Conservation (phyloP, 2,113 vertebrate genomes). For the Callopanchax toddi region DNA sequence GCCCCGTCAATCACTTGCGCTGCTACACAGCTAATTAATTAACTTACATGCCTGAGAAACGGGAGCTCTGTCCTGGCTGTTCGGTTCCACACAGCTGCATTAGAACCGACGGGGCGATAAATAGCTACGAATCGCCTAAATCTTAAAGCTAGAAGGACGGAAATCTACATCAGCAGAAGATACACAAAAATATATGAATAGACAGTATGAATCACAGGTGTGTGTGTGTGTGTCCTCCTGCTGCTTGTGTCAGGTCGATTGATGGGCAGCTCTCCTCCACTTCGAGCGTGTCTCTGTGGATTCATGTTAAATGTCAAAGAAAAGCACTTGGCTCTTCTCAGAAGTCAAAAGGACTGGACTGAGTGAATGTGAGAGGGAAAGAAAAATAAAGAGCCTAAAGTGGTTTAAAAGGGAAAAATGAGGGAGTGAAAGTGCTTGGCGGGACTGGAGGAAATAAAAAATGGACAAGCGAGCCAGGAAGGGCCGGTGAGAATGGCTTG, state of each 20-base stretch:
- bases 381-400: conserved; percentile 33
- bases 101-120: conserved; percentile 49
- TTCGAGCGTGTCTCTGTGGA: conserved; percentile 36
- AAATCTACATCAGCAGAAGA: conserved; percentile 3
- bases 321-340: conserved; percentile 34
- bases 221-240: background rate
- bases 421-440: background rate
- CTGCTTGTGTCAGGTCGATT: conserved; percentile 16
- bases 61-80: conserved; percentile 48
- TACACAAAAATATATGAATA: background rate
- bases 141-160: conserved; percentile 4
- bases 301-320: conserved; percentile 54
- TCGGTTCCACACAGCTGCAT: conserved; percentile 39
- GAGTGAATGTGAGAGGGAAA: conserved; percentile 26
- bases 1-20: conserved; percentile 52
- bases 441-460: background rate
- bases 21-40: conserved; percentile 62
- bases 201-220: background rate
- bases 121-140: conserved; percentile 37
- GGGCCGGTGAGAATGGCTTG: background rate
- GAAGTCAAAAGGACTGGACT: conserved; percentile 20
- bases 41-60: conserved; percentile 62
- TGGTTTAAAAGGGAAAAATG: conserved; percentile 8
- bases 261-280: conserved; percentile 38
- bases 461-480: background rate